phyloP scores from a whole-genome alignment of 2,113 vertebrate species.

The Nerophis lumbriciformis region DNA sequence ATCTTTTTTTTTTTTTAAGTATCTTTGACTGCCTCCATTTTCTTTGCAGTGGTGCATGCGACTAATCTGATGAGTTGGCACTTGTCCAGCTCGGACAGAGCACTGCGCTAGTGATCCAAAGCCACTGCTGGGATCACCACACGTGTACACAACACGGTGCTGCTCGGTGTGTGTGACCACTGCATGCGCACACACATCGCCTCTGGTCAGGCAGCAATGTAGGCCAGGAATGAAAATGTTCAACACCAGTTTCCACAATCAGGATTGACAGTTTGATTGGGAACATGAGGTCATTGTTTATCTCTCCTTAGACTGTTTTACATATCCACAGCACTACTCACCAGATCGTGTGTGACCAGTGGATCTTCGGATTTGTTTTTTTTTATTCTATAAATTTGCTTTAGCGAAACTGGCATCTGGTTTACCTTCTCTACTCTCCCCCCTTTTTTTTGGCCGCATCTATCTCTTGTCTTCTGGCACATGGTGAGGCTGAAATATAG shows the following conservation, averaged over 20 bases:
- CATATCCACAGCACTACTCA: not conserved
- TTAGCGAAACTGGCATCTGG: not conserved
- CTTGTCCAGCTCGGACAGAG: conserved; percentile 13
- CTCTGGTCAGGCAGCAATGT: not conserved
- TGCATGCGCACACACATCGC: conserved; percentile 13
- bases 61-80: conserved; percentile 28
- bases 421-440: not conserved
- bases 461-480: conserved; percentile 36
- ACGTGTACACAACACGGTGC: conserved; percentile 12
- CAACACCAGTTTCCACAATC: not conserved
- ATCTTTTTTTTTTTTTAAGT: conserved; percentile 18
- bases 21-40: conserved; percentile 21
- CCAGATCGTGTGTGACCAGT: conserved; percentile 2
- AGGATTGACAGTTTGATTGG: conserved; percentile 16
- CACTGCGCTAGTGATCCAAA: conserved; percentile 13
- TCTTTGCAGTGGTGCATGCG: conserved; percentile 1
- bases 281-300: conserved; percentile 7
- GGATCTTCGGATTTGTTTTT: not conserved
- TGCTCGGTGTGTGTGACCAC: conserved; percentile 15
- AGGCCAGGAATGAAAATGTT: not conserved
- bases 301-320: not conserved
- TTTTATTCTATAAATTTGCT: not conserved
- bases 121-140: conserved; percentile 12
- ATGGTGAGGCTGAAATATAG: conserved; percentile 45
- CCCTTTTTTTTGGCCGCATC: conserved; percentile 18